phyloP scores from a whole-genome alignment of 2,888 invertebrate species.

The Archaeoteleia sp. region DNA sequence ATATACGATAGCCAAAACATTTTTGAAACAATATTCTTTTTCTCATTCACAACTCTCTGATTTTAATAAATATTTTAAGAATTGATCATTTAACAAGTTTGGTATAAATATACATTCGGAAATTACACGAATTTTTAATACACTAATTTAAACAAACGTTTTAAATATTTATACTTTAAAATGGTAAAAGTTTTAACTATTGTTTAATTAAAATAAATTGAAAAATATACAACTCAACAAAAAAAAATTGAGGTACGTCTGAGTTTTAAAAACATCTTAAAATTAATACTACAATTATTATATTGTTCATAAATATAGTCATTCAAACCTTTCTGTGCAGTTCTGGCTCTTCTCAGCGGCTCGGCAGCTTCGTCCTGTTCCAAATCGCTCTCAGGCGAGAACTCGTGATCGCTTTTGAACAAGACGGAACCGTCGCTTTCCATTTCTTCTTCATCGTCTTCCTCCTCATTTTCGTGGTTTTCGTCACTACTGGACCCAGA shows the following conservation, averaged over 20 bases:
- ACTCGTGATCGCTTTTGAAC: conserved; percentile 92
- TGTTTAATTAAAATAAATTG: not conserved
- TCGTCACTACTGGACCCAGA: conserved; percentile 76
- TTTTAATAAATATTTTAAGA: no score
- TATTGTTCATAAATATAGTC: not conserved
- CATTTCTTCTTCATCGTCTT: conserved; percentile 75
- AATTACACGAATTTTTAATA: no score
- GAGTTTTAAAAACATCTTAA: conserved; percentile 1
- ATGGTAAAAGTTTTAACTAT: conserved; percentile 1
- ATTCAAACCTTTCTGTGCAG: conserved; percentile 83
- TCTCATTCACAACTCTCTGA: no score
- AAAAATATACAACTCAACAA: no score
- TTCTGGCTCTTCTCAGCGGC: conserved; percentile 88
- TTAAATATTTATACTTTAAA: not conserved
- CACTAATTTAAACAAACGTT: no score
- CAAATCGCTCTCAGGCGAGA: conserved; percentile 92
- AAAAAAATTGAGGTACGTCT: no score
- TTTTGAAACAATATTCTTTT: conserved; percentile 4
- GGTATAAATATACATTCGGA: no score
- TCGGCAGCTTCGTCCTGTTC: conserved; percentile 83
- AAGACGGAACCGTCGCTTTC: conserved; percentile 74
- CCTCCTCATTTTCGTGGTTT: conserved; percentile 73
- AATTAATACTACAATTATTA: not conserved
- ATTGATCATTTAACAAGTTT: no score
- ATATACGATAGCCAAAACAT: conserved; percentile 20